A percentile compares a stretch with the other conserved stretches of the same genome.
Conservation (phyloP, 2,888 invertebrate genomes). For the Lepidochitona cinerea region DNA sequence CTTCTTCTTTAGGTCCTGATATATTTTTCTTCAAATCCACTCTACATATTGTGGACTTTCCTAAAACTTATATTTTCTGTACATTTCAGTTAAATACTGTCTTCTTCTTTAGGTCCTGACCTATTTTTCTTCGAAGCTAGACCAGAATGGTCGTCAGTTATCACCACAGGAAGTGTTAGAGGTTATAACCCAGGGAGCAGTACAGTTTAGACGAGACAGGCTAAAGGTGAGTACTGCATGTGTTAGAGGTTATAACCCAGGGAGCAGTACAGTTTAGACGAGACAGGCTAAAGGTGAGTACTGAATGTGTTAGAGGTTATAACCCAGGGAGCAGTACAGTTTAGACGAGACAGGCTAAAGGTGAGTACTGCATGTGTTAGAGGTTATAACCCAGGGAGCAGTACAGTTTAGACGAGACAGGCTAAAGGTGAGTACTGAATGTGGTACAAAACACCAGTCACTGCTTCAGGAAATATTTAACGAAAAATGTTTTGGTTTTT, state of each 20-base stretch:
- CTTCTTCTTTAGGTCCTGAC: constrained; percentile 78
- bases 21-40: no score
- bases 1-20: constrained; percentile 78
- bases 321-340: constrained; percentile 91
- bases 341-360: constrained; percentile 94
- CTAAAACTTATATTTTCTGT: no score
- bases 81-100: no score
- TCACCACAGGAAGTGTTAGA: constrained; percentile 90
- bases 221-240: constrained; percentile 80
- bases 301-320: constrained; percentile 85
- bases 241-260: constrained; percentile 89
- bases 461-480: no score
- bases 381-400: constrained; percentile 91
- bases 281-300: constrained; percentile 86
- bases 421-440: constrained; percentile 84
- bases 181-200: constrained; percentile 91
- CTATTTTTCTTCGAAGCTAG: constrained; percentile 80
- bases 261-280: constrained; percentile 95
- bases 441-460: no score
- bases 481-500: no score
- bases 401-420: constrained; percentile 95
- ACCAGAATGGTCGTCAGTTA: constrained; percentile 74
- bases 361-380: constrained; percentile 86
- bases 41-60: no score
- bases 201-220: constrained; percentile 94